Evolutionary conservation across 2,888 invertebrate species (phyloP).

Genomic region (Apocheima hispidaria): DNA sequence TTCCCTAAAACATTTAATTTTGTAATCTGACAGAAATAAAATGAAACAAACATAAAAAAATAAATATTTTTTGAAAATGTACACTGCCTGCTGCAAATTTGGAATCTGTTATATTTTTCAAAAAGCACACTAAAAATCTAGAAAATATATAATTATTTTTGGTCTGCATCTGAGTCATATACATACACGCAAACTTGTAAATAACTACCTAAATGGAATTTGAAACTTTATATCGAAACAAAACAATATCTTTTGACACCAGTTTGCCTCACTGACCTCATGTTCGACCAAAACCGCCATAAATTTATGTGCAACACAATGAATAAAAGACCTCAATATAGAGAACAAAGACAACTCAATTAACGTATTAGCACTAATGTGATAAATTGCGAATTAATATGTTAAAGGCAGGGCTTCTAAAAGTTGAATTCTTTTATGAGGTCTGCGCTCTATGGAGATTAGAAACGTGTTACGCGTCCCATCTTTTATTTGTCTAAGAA

Average conservation of each 20-base stretch:
- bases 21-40: too few relatives aligned
- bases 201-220: slow-evolving; percentile 2
- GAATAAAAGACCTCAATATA: slow-evolving; percentile 23
- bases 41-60: too few relatives aligned
- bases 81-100: not conserved
- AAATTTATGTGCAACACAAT: slow-evolving; percentile 36
- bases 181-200: not conserved
- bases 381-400: slow-evolving; percentile 30
- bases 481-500: not conserved
- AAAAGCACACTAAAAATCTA: not conserved
- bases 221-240: slow-evolving; percentile 6
- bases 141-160: not conserved
- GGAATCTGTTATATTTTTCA: not conserved
- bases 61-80: slow-evolving; percentile 1
- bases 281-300: slow-evolving; percentile 17
- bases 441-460: not conserved
- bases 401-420: slow-evolving; percentile 26
- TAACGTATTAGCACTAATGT: slow-evolving; percentile 36
- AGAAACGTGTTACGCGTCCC: not conserved
- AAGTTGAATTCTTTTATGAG: not conserved
- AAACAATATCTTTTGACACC: slow-evolving; percentile 4
- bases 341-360: slow-evolving; percentile 36
- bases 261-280: slow-evolving; percentile 26
- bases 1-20: too few relatives aligned
- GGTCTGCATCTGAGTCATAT: not conserved